Conservation (phyloP, 92 coral and sea anemone genomes). For the Nematostella vectensis region DNA sequence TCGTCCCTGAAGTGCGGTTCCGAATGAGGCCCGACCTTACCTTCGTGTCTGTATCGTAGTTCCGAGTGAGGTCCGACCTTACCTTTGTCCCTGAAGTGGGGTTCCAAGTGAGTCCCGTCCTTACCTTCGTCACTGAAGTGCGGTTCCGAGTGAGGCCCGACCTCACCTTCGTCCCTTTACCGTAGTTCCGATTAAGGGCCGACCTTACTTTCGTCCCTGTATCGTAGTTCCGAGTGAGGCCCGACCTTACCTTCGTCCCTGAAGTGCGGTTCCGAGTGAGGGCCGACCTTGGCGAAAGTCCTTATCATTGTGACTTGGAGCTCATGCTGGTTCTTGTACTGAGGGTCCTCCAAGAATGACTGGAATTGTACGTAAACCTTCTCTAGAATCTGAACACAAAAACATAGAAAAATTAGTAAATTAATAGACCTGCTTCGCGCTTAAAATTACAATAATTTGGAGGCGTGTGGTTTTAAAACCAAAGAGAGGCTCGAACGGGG, state of each 20-base stretch:
- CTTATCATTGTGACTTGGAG: constrained; percentile 83
- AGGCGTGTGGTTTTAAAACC: too few species aligned
- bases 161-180: too few species aligned
- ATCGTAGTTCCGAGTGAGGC: too few species aligned
- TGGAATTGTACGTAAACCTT: constrained; percentile 96
- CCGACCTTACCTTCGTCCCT: constrained; percentile 90
- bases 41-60: too few species aligned
- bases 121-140: constrained; percentile 91
- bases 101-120: too few species aligned
- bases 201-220: too few species aligned
- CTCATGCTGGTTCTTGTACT: constrained; percentile 92
- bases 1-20: constrained; percentile 97
- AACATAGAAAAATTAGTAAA: too few species aligned
- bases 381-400: constrained; percentile 64
- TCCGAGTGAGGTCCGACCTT: too few species aligned
- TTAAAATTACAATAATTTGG: background rate
- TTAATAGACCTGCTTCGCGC: background rate
- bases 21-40: constrained; percentile 98
- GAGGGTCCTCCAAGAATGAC: constrained; percentile 92
- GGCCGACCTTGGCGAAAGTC: constrained; percentile 95
- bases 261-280: constrained; percentile 98
- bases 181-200: too few species aligned
- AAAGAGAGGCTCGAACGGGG: too few species aligned
- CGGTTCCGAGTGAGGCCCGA: constrained; percentile 96
- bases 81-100: too few species aligned